A percentile compares a stretch with the other conserved stretches of the same genome.
phyloP scores from a whole-genome alignment of 2,797 vertebrate species.

The Poecile montanus region DNA sequence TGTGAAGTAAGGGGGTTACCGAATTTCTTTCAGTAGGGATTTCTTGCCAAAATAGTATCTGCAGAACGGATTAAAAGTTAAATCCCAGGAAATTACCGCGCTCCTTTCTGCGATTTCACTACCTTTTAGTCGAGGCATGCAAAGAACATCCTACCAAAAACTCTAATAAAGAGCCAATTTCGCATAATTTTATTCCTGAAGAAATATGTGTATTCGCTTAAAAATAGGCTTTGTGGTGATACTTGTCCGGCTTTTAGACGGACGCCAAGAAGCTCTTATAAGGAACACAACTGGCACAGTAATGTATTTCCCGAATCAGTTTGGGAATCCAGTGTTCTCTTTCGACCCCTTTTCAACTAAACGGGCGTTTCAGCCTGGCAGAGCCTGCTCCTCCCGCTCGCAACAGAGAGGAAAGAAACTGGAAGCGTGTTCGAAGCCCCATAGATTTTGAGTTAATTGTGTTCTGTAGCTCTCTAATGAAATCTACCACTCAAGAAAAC shows the following conservation, averaged over 20 bases:
- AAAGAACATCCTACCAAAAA: not conserved
- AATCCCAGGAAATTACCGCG: not conserved
- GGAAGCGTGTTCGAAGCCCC: not conserved
- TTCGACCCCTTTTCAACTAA: not conserved
- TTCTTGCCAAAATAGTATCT: not conserved
- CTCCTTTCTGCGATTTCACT: not conserved
- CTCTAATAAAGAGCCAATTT: not conserved
- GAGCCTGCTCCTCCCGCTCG: not conserved
- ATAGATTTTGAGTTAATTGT: constrained; percentile 25
- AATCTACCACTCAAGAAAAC: constrained; percentile 31
- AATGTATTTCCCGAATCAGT: not conserved
- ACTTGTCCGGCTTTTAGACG: not conserved
- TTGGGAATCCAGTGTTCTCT: not conserved
- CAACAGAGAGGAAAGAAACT: not conserved
- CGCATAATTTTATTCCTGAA: not conserved
- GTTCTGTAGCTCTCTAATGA: not conserved
- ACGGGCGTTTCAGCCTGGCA: not conserved
- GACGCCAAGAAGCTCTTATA: not conserved
- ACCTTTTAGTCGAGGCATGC: not conserved
- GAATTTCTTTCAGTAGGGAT: not conserved
- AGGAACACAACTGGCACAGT: not conserved
- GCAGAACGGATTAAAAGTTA: not conserved
- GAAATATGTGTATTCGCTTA: not conserved
- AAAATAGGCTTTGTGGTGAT: not conserved
- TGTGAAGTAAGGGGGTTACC: not conserved